phyloP scores from a whole-genome alignment of 2,888 invertebrate species.

The Cerastoderma edule region DNA sequence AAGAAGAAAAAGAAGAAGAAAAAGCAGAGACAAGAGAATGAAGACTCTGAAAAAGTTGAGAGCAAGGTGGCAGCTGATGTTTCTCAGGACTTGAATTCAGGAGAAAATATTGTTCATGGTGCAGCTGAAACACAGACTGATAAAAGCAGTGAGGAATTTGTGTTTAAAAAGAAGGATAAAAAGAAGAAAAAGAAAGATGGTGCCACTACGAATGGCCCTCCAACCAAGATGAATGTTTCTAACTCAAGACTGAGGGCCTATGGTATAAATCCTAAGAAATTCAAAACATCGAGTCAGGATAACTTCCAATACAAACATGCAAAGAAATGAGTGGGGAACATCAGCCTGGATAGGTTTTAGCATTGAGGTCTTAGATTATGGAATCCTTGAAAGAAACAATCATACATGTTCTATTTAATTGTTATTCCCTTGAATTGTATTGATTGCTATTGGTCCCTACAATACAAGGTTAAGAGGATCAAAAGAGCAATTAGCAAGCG shows the following conservation, averaged over 20 bases:
- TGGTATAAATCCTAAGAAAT: constrained; percentile 86
- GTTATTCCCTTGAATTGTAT: too few species aligned
- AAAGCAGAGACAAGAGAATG: neutral
- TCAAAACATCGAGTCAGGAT: constrained; percentile 70
- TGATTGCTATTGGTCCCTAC: too few species aligned
- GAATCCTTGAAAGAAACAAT: too few species aligned
- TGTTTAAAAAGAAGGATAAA: constrained; percentile 55
- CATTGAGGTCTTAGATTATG: too few species aligned
- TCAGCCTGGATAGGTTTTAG: too few species aligned
- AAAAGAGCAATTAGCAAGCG: too few species aligned
- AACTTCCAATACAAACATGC: constrained; percentile 5
- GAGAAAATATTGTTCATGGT: neutral
- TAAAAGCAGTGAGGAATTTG: neutral
- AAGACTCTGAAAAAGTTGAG: constrained; percentile 6
- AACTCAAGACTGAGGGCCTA: constrained; percentile 95
- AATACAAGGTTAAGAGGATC: too few species aligned
- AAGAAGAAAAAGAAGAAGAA: constrained; percentile 40
- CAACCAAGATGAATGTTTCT: constrained; percentile 79
- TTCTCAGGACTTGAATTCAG: neutral
- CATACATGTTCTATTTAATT: too few species aligned
- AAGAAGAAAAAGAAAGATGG: constrained; percentile 53
- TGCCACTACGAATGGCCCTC: neutral
- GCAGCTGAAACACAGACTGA: neutral
- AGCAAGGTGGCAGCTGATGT: constrained; percentile 9
- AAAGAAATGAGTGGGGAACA: too few species aligned